Conservation (phyloP, 2,888 invertebrate species). For the Loripinus fragilis region DNA sequence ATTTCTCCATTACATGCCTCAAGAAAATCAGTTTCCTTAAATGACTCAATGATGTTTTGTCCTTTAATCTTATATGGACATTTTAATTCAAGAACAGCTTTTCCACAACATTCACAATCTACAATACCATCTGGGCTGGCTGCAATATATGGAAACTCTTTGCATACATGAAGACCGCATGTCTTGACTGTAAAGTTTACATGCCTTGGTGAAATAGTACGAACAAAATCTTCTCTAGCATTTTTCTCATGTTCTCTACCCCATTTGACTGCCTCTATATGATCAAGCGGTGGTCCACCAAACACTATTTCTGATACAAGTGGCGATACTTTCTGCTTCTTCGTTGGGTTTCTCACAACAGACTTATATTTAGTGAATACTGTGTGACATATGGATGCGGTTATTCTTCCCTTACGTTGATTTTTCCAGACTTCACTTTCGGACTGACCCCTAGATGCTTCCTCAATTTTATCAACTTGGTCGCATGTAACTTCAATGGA, state of each 20-base stretch:
- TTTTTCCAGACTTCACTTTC: not conserved
- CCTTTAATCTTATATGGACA: not conserved
- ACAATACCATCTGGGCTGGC: conserved; percentile 16
- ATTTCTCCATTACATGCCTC: not conserved
- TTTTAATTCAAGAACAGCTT: not conserved
- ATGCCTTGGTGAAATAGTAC: too few relatives aligned
- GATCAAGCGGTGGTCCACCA: not conserved
- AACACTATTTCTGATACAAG: conserved; percentile 10
- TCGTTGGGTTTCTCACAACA: not conserved
- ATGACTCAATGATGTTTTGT: not conserved
- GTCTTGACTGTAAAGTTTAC: not conserved
- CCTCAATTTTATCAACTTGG: too few relatives aligned
- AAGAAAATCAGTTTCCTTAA: not conserved
- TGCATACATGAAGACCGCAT: conserved; percentile 10
- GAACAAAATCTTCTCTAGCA: conserved; percentile 1
- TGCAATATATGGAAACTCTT: conserved; percentile 17
- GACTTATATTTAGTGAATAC: not conserved
- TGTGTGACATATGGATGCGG: conserved; percentile 6
- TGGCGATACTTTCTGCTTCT: conserved; percentile 4
- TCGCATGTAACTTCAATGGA: not conserved
- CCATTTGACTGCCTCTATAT: not conserved
- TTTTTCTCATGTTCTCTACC: conserved; percentile 7
- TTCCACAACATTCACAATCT: conserved; percentile 10
- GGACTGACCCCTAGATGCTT: not conserved
- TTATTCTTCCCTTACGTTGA: conserved; percentile 10